Conservation (phyloP, 1,140 invertebrate species). For the Olivierus martensii region DNA sequence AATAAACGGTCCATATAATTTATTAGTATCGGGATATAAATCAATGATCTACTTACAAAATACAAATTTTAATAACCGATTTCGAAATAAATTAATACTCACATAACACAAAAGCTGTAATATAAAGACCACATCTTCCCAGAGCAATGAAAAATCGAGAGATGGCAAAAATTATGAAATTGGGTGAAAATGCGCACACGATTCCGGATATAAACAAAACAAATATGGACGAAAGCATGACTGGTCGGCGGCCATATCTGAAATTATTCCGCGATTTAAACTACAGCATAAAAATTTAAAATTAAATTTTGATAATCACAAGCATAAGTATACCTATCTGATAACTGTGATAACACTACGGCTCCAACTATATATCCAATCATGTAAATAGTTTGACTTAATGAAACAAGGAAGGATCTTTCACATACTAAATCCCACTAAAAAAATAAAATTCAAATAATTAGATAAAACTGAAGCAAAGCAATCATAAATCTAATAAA, state of each 20-base stretch:
- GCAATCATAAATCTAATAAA: no score
- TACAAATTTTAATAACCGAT: no score
- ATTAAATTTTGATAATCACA: no score
- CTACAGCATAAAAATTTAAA: no score
- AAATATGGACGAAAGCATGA: neutral
- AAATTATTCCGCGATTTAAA: neutral
- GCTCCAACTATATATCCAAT: constrained; percentile 63
- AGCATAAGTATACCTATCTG: constrained; percentile 48
- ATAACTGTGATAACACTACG: constrained; percentile 60
- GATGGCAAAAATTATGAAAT: constrained; percentile 10
- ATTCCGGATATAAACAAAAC: constrained; percentile 5
- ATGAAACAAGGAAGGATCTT: constrained; percentile 44
- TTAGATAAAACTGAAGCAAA: no score
- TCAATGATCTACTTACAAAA: no score
- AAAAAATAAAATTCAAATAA: constrained; percentile 25
- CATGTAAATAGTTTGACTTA: constrained; percentile 65
- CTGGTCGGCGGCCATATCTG: constrained; percentile 8
- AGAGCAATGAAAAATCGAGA: constrained; percentile 9
- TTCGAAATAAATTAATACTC: neutral
- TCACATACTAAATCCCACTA: constrained; percentile 63
- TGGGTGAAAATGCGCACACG: constrained; percentile 7
- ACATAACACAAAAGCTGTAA: constrained; percentile 9
- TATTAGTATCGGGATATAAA: no score
- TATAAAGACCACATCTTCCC: constrained; percentile 6
- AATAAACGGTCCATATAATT: no score